A percentile compares a stretch with the other conserved stretches of the same genome.
Evolutionary conservation across 2,113 vertebrate genomes (phyloP).

Genomic region (human): DNA sequence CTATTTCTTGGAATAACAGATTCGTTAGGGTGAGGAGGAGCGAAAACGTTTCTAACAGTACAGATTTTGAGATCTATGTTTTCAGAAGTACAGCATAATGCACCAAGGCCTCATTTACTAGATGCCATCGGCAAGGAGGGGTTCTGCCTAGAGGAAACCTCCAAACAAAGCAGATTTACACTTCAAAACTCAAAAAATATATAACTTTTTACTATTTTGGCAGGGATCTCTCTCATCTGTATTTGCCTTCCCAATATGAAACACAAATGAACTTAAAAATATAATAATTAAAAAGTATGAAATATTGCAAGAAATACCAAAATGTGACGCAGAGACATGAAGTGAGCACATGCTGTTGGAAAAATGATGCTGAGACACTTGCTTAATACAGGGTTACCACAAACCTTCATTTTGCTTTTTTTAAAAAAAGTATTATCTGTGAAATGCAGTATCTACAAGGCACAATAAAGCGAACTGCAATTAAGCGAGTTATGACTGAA

Average conservation of each 20-base stretch:
- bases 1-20: not conserved
- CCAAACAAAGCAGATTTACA: not conserved
- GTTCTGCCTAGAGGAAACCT: not conserved
- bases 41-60: not conserved
- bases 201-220: not conserved
- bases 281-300: not conserved
- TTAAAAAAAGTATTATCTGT: not conserved
- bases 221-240: not conserved
- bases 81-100: not conserved
- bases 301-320: not conserved
- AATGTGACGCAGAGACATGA: not conserved
- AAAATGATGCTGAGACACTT: not conserved
- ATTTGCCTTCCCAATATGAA: not conserved
- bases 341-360: not conserved
- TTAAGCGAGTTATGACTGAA: not conserved
- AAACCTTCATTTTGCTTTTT: not conserved
- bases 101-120: not conserved
- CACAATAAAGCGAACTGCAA: not conserved
- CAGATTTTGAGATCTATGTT: not conserved
- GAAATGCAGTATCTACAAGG: not conserved
- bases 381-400: not conserved
- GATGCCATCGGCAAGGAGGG: not conserved
- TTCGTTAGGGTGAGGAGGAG: not conserved
- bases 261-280: not conserved
- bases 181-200: not conserved